Percentiles rank a stretch among this genome's conserved stretches.
Conservation (phyloP, 2,113 vertebrate species). For the Meles meles region DNA sequence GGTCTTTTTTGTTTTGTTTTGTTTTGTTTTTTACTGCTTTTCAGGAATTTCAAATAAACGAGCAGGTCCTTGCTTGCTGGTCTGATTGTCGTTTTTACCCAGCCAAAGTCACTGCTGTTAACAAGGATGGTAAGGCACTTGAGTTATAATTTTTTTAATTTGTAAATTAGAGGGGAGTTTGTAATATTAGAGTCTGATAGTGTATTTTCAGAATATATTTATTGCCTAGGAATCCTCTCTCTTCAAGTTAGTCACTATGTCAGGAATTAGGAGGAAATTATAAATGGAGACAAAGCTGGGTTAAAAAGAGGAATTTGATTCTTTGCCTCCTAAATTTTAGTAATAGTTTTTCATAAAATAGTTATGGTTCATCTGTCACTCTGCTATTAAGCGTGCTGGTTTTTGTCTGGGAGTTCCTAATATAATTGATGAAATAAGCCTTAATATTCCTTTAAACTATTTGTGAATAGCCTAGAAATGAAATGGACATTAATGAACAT, state of each 20-base stretch:
- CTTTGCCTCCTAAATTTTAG: not conserved
- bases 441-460: not conserved
- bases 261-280: conserved; percentile 30
- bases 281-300: conserved; percentile 34
- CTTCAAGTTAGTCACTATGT: conserved; percentile 12
- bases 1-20: conserved; percentile 23
- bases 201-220: conserved; percentile 40
- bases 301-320: not conserved
- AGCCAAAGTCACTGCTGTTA: conserved; percentile 93
- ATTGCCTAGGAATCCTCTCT: not conserved
- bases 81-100: conserved; percentile 98
- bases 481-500: not conserved
- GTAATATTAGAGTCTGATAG: conserved; percentile 1
- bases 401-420: conserved; percentile 20
- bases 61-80: conserved; percentile 97
- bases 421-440: not conserved
- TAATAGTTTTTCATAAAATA: not conserved
- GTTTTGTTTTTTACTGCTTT: conserved; percentile 42
- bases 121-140: conserved; percentile 92
- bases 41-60: conserved; percentile 92
- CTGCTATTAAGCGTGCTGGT: not conserved
- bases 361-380: not conserved
- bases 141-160: conserved; percentile 33
- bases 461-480: conserved; percentile 11
- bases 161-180: not conserved